Percentiles rank a stretch among this genome's conserved stretches.
phyloP scores from a whole-genome alignment of 2,888 invertebrate genomes.

The Chymomyza amoena region DNA sequence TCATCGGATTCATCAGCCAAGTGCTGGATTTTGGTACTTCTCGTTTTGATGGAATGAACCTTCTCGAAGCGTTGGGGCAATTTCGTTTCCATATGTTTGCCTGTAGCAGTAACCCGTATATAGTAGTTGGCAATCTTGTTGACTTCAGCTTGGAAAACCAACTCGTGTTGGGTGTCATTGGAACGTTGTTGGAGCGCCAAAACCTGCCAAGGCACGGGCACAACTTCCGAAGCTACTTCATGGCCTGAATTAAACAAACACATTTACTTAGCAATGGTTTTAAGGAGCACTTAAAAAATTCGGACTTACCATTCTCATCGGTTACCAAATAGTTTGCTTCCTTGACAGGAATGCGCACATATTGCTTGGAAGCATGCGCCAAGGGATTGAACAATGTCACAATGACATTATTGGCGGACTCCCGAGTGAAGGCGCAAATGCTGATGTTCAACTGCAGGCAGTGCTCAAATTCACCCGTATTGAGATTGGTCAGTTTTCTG shows the following conservation, averaged over 20 bases:
- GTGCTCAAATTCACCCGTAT: slow-evolving; percentile 70
- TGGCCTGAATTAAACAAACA: slow-evolving; percentile 42
- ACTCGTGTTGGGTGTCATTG: slow-evolving; percentile 83
- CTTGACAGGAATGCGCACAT: slow-evolving; percentile 83
- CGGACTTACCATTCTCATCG: slow-evolving; percentile 82
- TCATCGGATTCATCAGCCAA: slow-evolving; percentile 35
- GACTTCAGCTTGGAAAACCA: slow-evolving; percentile 83
- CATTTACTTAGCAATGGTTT: background rate
- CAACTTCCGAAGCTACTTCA: slow-evolving; percentile 82
- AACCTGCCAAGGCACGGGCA: slow-evolving; percentile 82
- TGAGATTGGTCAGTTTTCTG: slow-evolving; percentile 62
- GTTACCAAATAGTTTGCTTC: slow-evolving; percentile 81
- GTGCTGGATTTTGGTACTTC: background rate
- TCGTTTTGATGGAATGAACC: slow-evolving; percentile 16
- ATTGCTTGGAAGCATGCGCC: slow-evolving; percentile 81
- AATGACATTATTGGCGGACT: slow-evolving; percentile 77
- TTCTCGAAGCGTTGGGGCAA: slow-evolving; percentile 34
- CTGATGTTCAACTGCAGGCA: slow-evolving; percentile 79
- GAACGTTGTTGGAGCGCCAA: slow-evolving; percentile 77
- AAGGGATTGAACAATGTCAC: slow-evolving; percentile 91
- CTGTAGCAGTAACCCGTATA: slow-evolving; percentile 43
- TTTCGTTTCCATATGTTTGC: slow-evolving; percentile 13
- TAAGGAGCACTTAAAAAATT: too few species aligned
- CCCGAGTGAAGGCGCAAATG: slow-evolving; percentile 84
- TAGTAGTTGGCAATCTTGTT: slow-evolving; percentile 82